phyloP scores from a whole-genome alignment of 2,888 invertebrate genomes.

The Platerodrilus igneus region DNA sequence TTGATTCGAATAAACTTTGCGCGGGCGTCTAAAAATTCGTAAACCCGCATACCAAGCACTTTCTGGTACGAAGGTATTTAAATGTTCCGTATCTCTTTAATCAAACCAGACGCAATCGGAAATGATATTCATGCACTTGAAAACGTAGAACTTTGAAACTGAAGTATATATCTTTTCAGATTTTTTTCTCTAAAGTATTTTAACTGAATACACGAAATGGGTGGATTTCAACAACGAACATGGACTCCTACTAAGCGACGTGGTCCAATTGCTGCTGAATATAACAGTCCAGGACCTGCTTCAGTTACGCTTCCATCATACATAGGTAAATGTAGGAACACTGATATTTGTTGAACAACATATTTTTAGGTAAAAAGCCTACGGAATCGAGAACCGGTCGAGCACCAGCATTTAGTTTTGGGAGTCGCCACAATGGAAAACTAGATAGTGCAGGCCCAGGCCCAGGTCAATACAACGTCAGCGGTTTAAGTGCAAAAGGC shows the following conservation, averaged over 20 bases:
- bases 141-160: not conserved
- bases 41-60: conserved; percentile 14
- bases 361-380: conserved; percentile 59
- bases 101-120: not conserved
- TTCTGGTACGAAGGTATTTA: conserved; percentile 15
- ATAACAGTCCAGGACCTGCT: conserved; percentile 81
- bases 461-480: conserved; percentile 86
- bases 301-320: conserved; percentile 76
- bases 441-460: conserved; percentile 71
- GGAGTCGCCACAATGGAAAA: conserved; percentile 58
- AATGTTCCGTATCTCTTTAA: conserved; percentile 1
- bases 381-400: conserved; percentile 72
- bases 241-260: conserved; percentile 88
- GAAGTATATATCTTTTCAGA: not conserved
- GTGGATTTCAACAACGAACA: conserved; percentile 76
- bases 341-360: not conserved
- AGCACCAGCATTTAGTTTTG: conserved; percentile 80
- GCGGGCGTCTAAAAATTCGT: conserved; percentile 4
- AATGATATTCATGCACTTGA: not conserved
- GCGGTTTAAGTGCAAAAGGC: conserved; percentile 78
- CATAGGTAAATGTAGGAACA: conserved; percentile 59
- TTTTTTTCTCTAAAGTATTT: conserved; percentile 4
- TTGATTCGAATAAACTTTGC: conserved; percentile 4
- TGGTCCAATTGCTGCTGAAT: conserved; percentile 85
- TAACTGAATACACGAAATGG: conserved; percentile 48